phyloP scores from a whole-genome alignment of 2,797 vertebrate species.

The Setipinna tenuifilis region DNA sequence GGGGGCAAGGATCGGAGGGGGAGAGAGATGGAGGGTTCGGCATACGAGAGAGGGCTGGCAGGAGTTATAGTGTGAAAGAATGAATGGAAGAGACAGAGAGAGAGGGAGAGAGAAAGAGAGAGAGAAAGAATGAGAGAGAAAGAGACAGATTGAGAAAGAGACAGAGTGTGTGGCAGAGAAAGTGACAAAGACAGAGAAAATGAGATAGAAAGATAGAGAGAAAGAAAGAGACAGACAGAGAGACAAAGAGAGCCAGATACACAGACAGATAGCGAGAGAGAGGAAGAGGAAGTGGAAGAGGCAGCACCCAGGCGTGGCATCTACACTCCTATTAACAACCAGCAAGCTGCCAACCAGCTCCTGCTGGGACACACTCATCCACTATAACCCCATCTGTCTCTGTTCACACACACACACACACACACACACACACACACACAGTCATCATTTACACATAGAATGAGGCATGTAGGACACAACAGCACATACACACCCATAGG shows the following conservation, averaged over 20 bases:
- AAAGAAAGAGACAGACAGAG: slow-evolving; percentile 13
- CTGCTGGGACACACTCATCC: slow-evolving; percentile 59
- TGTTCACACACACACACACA: slow-evolving; percentile 8
- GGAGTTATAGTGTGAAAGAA: slow-evolving; percentile 20
- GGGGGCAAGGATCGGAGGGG: no score
- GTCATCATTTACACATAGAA: neutral
- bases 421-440: neutral
- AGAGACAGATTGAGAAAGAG: slow-evolving; percentile 12
- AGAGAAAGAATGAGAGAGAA: neutral
- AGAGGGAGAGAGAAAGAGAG: neutral
- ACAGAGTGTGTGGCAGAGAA: neutral
- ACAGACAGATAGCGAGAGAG: neutral
- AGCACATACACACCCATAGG: neutral
- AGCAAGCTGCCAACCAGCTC: slow-evolving; percentile 57
- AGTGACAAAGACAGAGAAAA: slow-evolving; percentile 2
- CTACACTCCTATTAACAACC: slow-evolving; percentile 65
- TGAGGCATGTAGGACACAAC: slow-evolving; percentile 8
- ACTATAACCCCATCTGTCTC: slow-evolving; percentile 33
- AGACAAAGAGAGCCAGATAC: neutral
- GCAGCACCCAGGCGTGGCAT: slow-evolving; percentile 43
- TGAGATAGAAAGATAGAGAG: neutral
- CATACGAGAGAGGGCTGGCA: no score
- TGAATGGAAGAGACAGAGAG: neutral
- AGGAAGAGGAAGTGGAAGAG: slow-evolving; percentile 37
- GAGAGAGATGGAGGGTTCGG: no score